These are phyloP conservation scores for Steatocranus sp. DNA, from an alignment of 2,797 vertebrate species.

Conservation along the genomic window DNA sequence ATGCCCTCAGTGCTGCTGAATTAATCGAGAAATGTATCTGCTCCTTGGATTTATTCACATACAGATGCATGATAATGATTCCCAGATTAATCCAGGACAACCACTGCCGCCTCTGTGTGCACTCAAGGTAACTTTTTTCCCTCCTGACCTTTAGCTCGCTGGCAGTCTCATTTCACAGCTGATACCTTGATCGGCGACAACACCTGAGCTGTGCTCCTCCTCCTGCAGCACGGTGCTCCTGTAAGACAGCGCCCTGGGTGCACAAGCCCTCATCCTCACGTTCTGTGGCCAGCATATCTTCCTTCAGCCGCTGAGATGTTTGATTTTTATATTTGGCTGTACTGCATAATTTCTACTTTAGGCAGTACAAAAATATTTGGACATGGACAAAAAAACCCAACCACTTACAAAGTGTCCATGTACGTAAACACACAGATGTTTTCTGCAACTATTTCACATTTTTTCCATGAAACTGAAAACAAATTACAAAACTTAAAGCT, in stretches of 20 bases:
- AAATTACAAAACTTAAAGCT: background rate
- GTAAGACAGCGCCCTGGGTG: constrained; percentile 24
- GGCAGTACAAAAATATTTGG: background rate
- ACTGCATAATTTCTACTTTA: background rate
- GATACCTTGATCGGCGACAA: constrained; percentile 42
- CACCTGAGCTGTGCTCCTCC: constrained; percentile 10
- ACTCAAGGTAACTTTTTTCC: constrained; percentile 14
- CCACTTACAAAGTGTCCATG: background rate
- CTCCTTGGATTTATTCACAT: constrained; percentile 72
- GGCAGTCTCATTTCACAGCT: constrained; percentile 30
- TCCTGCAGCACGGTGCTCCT: constrained; percentile 11
- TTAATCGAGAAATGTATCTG: constrained; percentile 71
- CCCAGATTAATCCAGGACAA: constrained; percentile 67
- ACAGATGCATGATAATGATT: constrained; percentile 71
- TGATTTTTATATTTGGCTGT: background rate
- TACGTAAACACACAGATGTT: background rate
- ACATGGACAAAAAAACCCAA: background rate
- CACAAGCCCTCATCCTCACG: background rate
- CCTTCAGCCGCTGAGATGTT: background rate
- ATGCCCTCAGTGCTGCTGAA: constrained; percentile 52
- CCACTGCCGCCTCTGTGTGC: constrained; percentile 10
- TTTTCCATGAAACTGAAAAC: background rate
- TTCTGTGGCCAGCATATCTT: background rate
- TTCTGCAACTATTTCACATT: background rate
- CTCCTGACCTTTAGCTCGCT: constrained; percentile 63